Conservation (phyloP, 2,888 invertebrate genomes). For the Galerucella pusilla region DNA sequence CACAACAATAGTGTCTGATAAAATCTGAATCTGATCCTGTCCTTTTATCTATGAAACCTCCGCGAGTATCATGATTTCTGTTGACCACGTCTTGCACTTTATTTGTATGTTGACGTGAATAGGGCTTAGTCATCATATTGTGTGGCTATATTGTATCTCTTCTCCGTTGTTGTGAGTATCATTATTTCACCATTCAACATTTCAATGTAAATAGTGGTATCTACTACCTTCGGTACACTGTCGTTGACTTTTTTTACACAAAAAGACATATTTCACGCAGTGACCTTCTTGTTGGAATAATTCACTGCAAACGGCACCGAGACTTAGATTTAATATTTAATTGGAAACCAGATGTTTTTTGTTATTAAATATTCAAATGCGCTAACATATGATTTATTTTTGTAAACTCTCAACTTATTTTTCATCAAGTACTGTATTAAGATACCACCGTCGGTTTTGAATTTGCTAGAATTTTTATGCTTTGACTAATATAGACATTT, state of each 20-base stretch:
- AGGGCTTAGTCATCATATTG: conserved; percentile 35
- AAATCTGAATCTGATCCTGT: conserved; percentile 33
- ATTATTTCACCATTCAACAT: conserved; percentile 17
- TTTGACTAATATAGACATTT: no score
- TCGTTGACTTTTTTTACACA: not conserved
- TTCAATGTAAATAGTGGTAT: conserved; percentile 18
- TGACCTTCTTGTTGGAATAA: not conserved
- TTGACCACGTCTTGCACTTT: conserved; percentile 37
- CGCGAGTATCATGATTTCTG: conserved; percentile 34
- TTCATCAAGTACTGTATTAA: no score
- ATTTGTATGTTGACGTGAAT: conserved; percentile 36
- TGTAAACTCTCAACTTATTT: no score
- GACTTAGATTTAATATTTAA: not conserved
- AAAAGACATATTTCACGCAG: not conserved
- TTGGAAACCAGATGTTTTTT: no score
- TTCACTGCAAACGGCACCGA: not conserved
- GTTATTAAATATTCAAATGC: no score
- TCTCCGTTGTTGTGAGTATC: conserved; percentile 13
- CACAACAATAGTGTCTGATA: conserved; percentile 26
- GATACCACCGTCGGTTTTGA: no score
- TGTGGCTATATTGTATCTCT: conserved; percentile 22
- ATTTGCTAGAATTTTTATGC: no score
- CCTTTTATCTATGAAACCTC: conserved; percentile 26
- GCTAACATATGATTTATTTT: no score
- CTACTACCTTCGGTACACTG: conserved; percentile 5